Conservation (phyloP, 2,888 invertebrate species). For the Eupelmus urozonus region DNA sequence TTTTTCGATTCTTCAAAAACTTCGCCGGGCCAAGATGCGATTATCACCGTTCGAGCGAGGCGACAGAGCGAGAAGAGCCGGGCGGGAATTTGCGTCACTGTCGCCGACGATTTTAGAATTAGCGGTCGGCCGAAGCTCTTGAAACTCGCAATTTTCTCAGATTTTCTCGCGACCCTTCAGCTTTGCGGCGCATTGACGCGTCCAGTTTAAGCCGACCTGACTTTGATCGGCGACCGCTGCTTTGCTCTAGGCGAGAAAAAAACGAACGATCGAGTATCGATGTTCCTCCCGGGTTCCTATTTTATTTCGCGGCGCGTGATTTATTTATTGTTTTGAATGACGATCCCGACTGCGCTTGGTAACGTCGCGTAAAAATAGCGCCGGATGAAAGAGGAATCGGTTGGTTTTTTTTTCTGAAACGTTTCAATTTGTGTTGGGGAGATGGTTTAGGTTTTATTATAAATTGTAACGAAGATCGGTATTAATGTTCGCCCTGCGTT, state of each 20-base stretch:
- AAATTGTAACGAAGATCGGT: no score
- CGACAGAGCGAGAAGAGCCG: conserved; percentile 20
- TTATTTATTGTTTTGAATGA: no score
- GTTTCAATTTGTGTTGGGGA: no score
- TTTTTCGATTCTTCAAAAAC: background rate
- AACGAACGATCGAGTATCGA: no score
- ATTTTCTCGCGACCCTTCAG: background rate
- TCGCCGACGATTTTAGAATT: conserved; percentile 74
- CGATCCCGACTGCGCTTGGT: no score
- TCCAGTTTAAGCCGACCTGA: background rate
- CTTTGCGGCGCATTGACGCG: conserved; percentile 10
- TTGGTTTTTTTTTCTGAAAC: no score
- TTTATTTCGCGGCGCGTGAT: background rate
- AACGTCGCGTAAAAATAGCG: no score
- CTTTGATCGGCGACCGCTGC: background rate
- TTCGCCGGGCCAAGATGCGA: background rate
- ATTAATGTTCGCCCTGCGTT: no score
- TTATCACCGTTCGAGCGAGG: background rate
- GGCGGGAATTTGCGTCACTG: conserved; percentile 74
- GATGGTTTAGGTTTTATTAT: no score
- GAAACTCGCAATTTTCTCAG: conserved; percentile 48
- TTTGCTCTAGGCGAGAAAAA: no score
- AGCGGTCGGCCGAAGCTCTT: conserved; percentile 46
- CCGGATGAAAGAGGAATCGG: no score
- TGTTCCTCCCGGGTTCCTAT: background rate